phyloP scores from a whole-genome alignment of 2,888 invertebrate genomes.

The Clistopyga incitator region DNA sequence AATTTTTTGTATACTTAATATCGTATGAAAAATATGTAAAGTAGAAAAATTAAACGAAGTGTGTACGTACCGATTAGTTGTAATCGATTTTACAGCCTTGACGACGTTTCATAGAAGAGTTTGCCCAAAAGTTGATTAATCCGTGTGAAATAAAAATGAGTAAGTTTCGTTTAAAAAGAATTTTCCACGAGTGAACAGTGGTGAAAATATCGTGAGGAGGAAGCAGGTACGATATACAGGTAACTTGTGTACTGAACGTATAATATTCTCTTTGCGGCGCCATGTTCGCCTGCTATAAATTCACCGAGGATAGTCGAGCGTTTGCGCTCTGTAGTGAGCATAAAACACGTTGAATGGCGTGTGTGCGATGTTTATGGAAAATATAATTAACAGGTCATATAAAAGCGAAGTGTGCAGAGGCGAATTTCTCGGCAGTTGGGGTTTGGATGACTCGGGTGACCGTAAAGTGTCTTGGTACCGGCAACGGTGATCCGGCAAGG shows the following conservation, averaged over 20 bases:
- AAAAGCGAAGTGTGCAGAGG: slow-evolving; percentile 69
- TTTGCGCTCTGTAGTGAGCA: slow-evolving; percentile 67
- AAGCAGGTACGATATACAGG: slow-evolving; percentile 2
- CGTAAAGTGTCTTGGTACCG: neutral
- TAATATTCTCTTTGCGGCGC: slow-evolving; percentile 24
- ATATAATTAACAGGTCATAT: slow-evolving; percentile 78
- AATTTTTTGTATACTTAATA: too few species aligned
- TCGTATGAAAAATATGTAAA: too few species aligned
- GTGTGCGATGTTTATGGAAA: slow-evolving; percentile 77
- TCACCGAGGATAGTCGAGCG: slow-evolving; percentile 40
- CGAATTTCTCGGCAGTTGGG: slow-evolving; percentile 26
- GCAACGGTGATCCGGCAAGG: slow-evolving; percentile 24
- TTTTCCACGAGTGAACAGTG: neutral
- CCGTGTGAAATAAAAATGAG: neutral
- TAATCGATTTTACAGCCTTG: too few species aligned
- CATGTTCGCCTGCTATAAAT: slow-evolving; percentile 30
- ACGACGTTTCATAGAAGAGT: too few species aligned
- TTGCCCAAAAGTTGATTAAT: too few species aligned
- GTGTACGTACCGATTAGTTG: too few species aligned
- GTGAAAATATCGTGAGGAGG: slow-evolving; percentile 7
- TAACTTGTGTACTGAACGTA: slow-evolving; percentile 23
- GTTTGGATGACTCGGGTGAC: slow-evolving; percentile 6
- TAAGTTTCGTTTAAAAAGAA: neutral
- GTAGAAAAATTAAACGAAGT: too few species aligned
- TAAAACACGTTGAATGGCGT: slow-evolving; percentile 74